phyloP scores from a whole-genome alignment of 2,113 vertebrate species.

The Gadus chalcogrammus region DNA sequence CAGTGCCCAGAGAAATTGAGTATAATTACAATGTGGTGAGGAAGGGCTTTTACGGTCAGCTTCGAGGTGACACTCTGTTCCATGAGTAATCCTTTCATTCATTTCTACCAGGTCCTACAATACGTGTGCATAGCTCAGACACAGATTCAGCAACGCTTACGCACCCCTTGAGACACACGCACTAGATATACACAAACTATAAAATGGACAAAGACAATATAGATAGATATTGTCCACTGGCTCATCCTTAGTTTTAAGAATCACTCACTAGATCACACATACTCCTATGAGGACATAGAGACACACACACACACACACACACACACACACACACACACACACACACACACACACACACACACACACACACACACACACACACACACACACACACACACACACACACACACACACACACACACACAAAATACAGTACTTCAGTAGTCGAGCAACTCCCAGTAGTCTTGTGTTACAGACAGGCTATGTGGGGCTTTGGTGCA shows the following conservation, averaged over 20 bases:
- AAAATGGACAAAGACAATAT: slow-evolving; percentile 14
- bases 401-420: too few species aligned
- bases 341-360: slow-evolving; percentile 18
- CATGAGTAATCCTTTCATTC: slow-evolving; percentile 25
- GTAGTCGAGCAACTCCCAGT: slow-evolving; percentile 9
- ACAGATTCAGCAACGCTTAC: slow-evolving; percentile 27
- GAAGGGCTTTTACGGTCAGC: not conserved
- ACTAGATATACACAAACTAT: slow-evolving; percentile 48
- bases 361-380: slow-evolving; percentile 28
- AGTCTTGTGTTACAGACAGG: slow-evolving; percentile 42
- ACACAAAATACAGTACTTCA: slow-evolving; percentile 41
- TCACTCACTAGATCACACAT: slow-evolving; percentile 21
- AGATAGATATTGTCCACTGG: slow-evolving; percentile 31
- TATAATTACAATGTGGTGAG: slow-evolving; percentile 40
- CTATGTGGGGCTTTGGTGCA: slow-evolving; percentile 55
- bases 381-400: too few species aligned
- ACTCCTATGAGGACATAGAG: not conserved
- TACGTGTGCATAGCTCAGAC: slow-evolving; percentile 56
- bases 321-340: slow-evolving; percentile 13
- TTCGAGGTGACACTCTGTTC: slow-evolving; percentile 27
- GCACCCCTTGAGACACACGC: slow-evolving; percentile 17
- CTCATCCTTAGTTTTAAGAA: slow-evolving; percentile 21
- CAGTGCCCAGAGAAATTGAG: slow-evolving; percentile 65
- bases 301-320: slow-evolving; percentile 3
- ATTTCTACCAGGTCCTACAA: slow-evolving; percentile 19